Evolutionary conservation across 2,888 invertebrate genomes (phyloP).

Genomic region (Chromoteleia sp.): DNA sequence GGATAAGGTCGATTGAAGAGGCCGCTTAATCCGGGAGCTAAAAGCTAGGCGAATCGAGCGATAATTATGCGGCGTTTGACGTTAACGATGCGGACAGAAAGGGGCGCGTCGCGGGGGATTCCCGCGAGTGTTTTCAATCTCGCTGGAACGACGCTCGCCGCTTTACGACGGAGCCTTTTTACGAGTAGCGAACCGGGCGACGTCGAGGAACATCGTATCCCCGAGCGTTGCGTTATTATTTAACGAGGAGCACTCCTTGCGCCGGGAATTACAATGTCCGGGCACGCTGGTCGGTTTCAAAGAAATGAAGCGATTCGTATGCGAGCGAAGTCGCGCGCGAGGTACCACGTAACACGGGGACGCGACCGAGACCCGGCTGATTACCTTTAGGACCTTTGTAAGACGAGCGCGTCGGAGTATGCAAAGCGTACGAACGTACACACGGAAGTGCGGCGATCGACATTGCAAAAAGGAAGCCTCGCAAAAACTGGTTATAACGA

Average conservation of each 20-base stretch:
- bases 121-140: conserved; percentile 32
- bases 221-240: neutral
- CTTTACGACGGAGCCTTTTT: neutral
- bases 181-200: neutral
- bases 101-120: neutral
- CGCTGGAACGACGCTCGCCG: neutral
- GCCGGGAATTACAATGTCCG: conserved; percentile 63
- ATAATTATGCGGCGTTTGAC: conserved; percentile 38
- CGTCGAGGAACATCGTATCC: no score
- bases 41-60: conserved; percentile 28
- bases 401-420: conserved; percentile 30
- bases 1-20: conserved; percentile 26
- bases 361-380: conserved; percentile 10
- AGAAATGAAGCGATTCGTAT: conserved; percentile 80
- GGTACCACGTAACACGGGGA: conserved; percentile 36
- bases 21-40: conserved; percentile 29
- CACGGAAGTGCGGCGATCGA: conserved; percentile 31
- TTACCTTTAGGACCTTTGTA: conserved; percentile 30
- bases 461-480: neutral
- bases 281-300: conserved; percentile 2
- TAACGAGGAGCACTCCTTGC: neutral
- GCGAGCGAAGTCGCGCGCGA: conserved; percentile 67
- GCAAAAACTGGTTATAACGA: conserved; percentile 35
- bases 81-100: conserved; percentile 23
- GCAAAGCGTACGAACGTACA: conserved; percentile 19